Percentiles rank a stretch among this genome's conserved stretches.
phyloP scores from a whole-genome alignment of 1,140 invertebrate genomes.

The Zeugodacus cucurbitae region DNA sequence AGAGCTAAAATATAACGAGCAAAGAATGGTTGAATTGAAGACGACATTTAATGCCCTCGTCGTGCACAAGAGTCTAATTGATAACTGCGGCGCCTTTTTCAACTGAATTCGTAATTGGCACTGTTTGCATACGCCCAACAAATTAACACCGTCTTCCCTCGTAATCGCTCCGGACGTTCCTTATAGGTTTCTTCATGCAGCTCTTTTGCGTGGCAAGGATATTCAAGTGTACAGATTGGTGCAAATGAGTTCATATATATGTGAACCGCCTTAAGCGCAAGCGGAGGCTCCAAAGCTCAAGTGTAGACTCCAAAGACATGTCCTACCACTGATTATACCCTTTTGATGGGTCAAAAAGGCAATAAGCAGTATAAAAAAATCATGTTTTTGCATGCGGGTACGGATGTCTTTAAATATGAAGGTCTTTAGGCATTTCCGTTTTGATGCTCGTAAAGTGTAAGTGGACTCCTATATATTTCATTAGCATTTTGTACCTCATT shows the following conservation, averaged over 20 bases:
- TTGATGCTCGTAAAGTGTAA: background rate
- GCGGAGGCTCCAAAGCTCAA: too few species aligned
- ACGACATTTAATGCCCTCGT: too few species aligned
- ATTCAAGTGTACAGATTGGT: too few species aligned
- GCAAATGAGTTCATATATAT: background rate
- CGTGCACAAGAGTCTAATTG: background rate
- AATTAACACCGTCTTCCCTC: background rate
- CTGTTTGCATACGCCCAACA: background rate
- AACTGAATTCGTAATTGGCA: constrained; percentile 9
- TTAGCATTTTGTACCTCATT: background rate
- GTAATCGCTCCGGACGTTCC: background rate
- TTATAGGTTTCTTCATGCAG: background rate
- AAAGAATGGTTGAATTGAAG: too few species aligned
- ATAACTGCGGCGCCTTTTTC: background rate
- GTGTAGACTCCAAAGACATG: background rate
- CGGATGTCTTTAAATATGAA: too few species aligned
- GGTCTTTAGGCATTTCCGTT: background rate
- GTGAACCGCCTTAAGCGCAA: too few species aligned
- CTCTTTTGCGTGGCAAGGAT: background rate
- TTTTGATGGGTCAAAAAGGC: background rate
- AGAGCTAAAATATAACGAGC: too few species aligned
- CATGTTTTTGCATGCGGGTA: background rate
- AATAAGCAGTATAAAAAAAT: background rate
- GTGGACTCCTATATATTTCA: background rate
- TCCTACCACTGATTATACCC: background rate